Base-by-base conservation (phyloP, 2,113 vertebrate genomes). In the Salvator merianae region DNA sequence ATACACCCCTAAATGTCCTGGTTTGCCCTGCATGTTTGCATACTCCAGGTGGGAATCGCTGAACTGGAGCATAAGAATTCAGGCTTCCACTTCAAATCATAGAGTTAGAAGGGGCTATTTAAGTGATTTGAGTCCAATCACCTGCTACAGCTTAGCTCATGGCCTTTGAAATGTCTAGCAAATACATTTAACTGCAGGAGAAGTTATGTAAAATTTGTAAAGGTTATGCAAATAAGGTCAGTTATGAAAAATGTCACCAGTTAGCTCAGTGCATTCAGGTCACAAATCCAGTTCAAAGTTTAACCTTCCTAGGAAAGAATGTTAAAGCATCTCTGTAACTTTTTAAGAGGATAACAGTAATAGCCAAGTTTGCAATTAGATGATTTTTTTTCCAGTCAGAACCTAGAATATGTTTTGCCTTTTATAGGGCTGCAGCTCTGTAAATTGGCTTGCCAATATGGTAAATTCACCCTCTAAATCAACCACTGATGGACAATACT, bases 301-400 rank as follows among this genome's bases (percentile, higher is more conserved):
- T 47, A 40, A 10, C n/a, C 20, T 62, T 34, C 40, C 40, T 14
- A 3, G 32, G 43, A 71, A 40, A 55, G 24, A 34, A 81, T 70
- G 8, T 36, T 38, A 55, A 81, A 79, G 47, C 47, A 81, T 4
- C 53, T 12, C 12, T 32, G 22, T 32, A 32, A 14, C 32, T 71
- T 24, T 26, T 53, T 77, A 79, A 81, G n/a, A 69, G 82, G 87
- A 85, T 79, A 43, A 40, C 12, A 90, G 65, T 55, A 86, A 77
- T 66, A 78, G 69, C 75, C 30, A n/a, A 8, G 53, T 65, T 71
- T 47, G 50, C 9, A 20, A 75, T 62, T 65, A 65, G 5, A 24
- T 14, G 59, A 24, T 62, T 24, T 62, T 71, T 71, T 47, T 43
- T 53, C 18, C 53, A 62, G 32, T 6, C 32, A 24, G 22, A 62